Evolutionary conservation across 2,888 invertebrate species (phyloP).

Genomic region (Ischnus inquisitorius): DNA sequence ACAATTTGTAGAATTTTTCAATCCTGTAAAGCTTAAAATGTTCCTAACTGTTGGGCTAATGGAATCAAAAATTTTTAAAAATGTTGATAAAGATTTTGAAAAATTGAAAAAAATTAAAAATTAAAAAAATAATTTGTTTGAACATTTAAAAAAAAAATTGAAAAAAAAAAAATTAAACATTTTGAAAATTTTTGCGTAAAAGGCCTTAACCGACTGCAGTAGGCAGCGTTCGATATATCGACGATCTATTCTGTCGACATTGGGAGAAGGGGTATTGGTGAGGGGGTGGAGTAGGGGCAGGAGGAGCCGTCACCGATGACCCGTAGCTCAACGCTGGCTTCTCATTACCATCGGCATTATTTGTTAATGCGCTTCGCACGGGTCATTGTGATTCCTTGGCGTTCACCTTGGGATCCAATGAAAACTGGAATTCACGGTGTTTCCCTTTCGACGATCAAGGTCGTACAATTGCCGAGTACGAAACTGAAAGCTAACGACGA

Average conservation of each 20-base stretch:
- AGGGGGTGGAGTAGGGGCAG: neutral
- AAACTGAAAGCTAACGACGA: neutral
- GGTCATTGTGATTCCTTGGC: conserved; percentile 35
- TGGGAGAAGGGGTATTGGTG: no score
- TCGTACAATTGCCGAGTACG: conserved; percentile 13
- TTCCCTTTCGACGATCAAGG: conserved; percentile 31
- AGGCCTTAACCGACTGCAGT: neutral
- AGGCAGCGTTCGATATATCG: neutral
- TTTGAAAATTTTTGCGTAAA: no score
- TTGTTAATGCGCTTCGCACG: neutral
- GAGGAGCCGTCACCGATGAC: conserved; percentile 18
- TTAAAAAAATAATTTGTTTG: no score
- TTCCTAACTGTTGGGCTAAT: no score
- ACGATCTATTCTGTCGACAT: neutral
- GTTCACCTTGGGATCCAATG: conserved; percentile 21
- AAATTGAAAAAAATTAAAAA: no score
- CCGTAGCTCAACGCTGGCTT: neutral
- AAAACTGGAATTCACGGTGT: conserved; percentile 19
- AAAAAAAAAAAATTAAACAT: no score
- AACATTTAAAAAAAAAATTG: no score
- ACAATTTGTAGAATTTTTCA: no score
- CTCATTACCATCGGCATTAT: conserved; percentile 31
- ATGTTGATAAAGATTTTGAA: no score
- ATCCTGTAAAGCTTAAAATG: no score
- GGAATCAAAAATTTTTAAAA: no score